Evolutionary conservation across 2,797 vertebrate genomes (phyloP).

Genomic region (Dipus sagitta): DNA sequence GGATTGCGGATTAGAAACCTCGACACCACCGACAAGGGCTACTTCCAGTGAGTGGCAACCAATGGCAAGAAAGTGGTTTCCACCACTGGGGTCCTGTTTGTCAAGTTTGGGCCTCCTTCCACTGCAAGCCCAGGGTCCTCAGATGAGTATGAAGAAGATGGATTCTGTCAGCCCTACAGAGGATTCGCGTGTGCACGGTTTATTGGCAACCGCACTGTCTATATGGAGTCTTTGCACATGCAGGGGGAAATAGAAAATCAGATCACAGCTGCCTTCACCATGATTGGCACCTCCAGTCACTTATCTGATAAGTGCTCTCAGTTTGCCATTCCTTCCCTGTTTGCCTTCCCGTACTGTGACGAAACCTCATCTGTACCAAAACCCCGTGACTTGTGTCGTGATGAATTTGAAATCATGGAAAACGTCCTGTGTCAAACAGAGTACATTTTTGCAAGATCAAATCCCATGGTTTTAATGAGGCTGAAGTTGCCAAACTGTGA

Average conservation of each 20-base stretch:
- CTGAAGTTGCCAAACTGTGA: slow-evolving; percentile 98
- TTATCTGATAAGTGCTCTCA: slow-evolving; percentile 98
- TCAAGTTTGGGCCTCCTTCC: slow-evolving; percentile 99
- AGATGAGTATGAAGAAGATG: slow-evolving; percentile 96
- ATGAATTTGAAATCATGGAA: slow-evolving; percentile 98
- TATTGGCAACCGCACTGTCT: slow-evolving; percentile 98
- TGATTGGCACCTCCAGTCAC: slow-evolving; percentile 99
- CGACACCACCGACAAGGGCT: slow-evolving; percentile 98
- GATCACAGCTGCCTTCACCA: slow-evolving; percentile 99
- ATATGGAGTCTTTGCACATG: slow-evolving; percentile 98
- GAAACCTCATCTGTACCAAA: slow-evolving; percentile 92
- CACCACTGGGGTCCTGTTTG: slow-evolving; percentile 96
- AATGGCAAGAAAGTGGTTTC: slow-evolving; percentile 94
- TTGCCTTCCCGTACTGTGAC: slow-evolving; percentile 97
- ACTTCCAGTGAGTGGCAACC: slow-evolving; percentile 97
- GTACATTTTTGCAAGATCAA: slow-evolving; percentile 98
- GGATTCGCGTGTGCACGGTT: slow-evolving; percentile 98
- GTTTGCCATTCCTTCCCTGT: slow-evolving; percentile 98
- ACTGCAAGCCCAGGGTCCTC: no score
- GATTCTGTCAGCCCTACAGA: slow-evolving; percentile 98
- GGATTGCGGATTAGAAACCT: slow-evolving; percentile 97
- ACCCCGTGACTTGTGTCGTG: slow-evolving; percentile 96
- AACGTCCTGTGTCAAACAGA: slow-evolving; percentile 98
- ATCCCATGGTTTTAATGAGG: slow-evolving; percentile 97
- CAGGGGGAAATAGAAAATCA: slow-evolving; percentile 99